These are phyloP conservation scores for Theocolax elegans DNA, from an alignment of 1,140 invertebrate species.

Conservation along the genomic window DNA sequence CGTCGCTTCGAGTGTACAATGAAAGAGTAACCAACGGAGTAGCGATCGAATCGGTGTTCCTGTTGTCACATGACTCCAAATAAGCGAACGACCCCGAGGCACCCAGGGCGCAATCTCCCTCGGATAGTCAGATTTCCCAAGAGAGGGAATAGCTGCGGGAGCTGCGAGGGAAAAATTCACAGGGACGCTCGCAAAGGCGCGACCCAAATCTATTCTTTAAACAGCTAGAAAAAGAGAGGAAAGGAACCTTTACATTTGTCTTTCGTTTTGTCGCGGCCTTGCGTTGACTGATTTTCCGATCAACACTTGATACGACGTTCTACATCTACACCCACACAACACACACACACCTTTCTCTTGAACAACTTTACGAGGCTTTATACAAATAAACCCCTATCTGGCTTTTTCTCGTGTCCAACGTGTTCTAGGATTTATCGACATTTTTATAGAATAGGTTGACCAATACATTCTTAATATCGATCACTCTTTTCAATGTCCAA, in stretches of 20 bases:
- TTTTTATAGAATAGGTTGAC: too few species aligned
- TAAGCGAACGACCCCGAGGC: conserved; percentile 52
- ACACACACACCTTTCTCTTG: too few species aligned
- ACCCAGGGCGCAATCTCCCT: too few species aligned
- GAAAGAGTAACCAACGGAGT: conserved; percentile 62
- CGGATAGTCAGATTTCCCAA: conserved; percentile 57
- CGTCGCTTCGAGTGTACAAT: conserved; percentile 43
- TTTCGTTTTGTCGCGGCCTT: background rate
- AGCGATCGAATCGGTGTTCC: conserved; percentile 58
- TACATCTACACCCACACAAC: too few species aligned
- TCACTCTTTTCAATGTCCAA: too few species aligned
- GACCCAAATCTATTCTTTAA: conserved; percentile 39
- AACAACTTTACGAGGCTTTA: conserved; percentile 16
- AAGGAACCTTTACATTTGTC: background rate
- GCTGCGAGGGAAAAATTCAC: conserved; percentile 17
- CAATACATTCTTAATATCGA: too few species aligned
- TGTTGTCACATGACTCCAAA: conserved; percentile 62
- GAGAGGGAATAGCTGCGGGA: conserved; percentile 43
- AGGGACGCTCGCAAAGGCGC: conserved; percentile 33
- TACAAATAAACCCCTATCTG: too few species aligned
- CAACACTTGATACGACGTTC: conserved; percentile 18
- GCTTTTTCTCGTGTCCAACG: too few species aligned
- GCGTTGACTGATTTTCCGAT: conserved; percentile 20
- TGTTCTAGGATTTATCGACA: too few species aligned
- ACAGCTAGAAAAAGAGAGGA: too few species aligned